These are phyloP conservation scores for Heterotis niloticus DNA, from an alignment of 2,113 vertebrate genomes.

Conservation along the genomic window DNA sequence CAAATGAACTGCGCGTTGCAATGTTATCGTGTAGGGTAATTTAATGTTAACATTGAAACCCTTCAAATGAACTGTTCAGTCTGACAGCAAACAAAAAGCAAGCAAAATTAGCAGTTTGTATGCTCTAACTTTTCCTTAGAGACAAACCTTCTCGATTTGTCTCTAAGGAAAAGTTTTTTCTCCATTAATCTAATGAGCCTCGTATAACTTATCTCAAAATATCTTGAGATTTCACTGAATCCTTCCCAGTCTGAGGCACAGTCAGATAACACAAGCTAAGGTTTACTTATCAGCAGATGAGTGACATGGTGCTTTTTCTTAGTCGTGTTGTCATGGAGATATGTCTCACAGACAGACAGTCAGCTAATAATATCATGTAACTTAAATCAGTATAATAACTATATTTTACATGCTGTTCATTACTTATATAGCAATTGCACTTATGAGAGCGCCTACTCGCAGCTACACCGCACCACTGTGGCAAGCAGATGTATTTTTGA, in stretches of 20 bases:
- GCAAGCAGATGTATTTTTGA: neutral
- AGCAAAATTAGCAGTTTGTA: neutral
- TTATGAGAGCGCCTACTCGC: neutral
- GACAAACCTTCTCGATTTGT: neutral
- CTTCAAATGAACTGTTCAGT: neutral
- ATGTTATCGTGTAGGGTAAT: neutral
- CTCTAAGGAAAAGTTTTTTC: neutral
- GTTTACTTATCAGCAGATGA: slow-evolving; percentile 1
- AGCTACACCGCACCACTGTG: slow-evolving; percentile 5
- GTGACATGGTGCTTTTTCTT: slow-evolving; percentile 8
- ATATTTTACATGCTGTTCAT: neutral
- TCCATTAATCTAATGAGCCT: slow-evolving; percentile 1
- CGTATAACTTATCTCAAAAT: neutral
- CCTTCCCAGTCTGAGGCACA: slow-evolving; percentile 11
- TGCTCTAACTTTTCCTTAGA: too few relatives aligned
- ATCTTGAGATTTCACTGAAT: neutral
- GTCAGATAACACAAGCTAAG: slow-evolving; percentile 10
- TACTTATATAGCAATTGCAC: slow-evolving; percentile 11
- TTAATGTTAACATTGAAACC: neutral
- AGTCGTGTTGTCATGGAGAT: slow-evolving; percentile 16
- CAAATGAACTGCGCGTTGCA: neutral
- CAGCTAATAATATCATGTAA: neutral
- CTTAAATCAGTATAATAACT: slow-evolving; percentile 10
- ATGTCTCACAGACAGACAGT: neutral
- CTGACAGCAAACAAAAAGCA: neutral